Conservation (phyloP, 2,888 invertebrate species). For the Steinernema carpocapsae region DNA sequence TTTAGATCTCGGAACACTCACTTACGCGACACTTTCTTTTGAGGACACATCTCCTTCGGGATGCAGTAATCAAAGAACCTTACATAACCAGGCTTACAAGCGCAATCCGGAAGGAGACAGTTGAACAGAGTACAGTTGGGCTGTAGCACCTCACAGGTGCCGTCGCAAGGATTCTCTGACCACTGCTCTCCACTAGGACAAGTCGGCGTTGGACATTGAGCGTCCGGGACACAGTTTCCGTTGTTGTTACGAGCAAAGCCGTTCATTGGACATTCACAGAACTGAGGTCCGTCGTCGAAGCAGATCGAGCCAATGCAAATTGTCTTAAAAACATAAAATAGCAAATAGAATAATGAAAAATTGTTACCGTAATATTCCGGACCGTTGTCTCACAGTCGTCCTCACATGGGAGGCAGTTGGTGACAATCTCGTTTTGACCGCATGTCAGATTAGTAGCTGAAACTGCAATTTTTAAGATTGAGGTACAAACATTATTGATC, state of each 20-base stretch:
- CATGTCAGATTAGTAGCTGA: background rate
- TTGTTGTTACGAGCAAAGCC: conserved; percentile 18
- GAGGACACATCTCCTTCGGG: background rate
- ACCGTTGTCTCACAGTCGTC: background rate
- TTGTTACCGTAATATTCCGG: background rate
- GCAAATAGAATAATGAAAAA: background rate
- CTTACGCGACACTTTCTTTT: background rate
- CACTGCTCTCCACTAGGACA: conserved; percentile 13
- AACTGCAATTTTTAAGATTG: too few species aligned
- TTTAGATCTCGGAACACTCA: too few species aligned
- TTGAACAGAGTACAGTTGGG: conserved; percentile 12
- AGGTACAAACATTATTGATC: too few species aligned
- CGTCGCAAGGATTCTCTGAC: background rate
- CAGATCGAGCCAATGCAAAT: background rate
- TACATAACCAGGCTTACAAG: conserved; percentile 6
- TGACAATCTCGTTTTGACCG: background rate
- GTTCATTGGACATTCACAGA: conserved; percentile 11
- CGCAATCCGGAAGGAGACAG: conserved; percentile 13
- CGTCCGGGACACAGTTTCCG: background rate
- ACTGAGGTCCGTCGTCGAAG: conserved; percentile 18
- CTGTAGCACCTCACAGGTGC: conserved; percentile 18
- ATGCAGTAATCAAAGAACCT: conserved; percentile 13
- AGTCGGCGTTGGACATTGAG: background rate
- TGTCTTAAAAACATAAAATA: background rate
- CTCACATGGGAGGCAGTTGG: conserved; percentile 17